These are phyloP conservation scores for Osedax fenrisi DNA, from an alignment of 2,888 invertebrate species.

Conservation along the genomic window DNA sequence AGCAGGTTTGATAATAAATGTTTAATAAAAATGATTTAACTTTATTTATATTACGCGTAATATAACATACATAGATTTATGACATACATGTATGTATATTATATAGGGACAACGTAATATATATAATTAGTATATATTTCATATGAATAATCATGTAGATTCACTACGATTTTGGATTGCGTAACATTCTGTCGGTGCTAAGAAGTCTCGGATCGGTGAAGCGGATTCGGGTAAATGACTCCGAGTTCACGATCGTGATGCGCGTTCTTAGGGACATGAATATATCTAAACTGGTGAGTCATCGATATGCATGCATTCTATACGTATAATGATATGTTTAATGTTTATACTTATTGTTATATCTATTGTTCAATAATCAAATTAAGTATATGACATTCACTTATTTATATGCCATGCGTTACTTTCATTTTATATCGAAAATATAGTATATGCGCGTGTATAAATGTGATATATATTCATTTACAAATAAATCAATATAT, in stretches of 20 bases:
- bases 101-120: not conserved
- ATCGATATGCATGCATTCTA: too few relatives aligned
- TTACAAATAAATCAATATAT: too few relatives aligned
- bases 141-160: conserved; percentile 39
- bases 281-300: conserved; percentile 52
- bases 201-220: conserved; percentile 50
- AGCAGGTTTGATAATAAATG: conserved; percentile 55
- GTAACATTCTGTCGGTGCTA: conserved; percentile 51
- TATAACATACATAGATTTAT: not conserved
- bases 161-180: conserved; percentile 51
- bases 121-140: not conserved
- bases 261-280: conserved; percentile 51
- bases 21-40: too few relatives aligned
- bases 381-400: too few relatives aligned
- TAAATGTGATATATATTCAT: too few relatives aligned
- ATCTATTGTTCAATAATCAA: too few relatives aligned
- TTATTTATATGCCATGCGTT: too few relatives aligned
- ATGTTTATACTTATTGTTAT: too few relatives aligned
- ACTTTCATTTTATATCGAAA: too few relatives aligned
- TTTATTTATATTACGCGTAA: not conserved
- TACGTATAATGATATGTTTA: too few relatives aligned
- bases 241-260: conserved; percentile 50
- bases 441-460: too few relatives aligned
- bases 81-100: not conserved
- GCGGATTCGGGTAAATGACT: conserved; percentile 46